Conservation (phyloP, 1,140 invertebrate species). For the Berghia stephanieae region DNA sequence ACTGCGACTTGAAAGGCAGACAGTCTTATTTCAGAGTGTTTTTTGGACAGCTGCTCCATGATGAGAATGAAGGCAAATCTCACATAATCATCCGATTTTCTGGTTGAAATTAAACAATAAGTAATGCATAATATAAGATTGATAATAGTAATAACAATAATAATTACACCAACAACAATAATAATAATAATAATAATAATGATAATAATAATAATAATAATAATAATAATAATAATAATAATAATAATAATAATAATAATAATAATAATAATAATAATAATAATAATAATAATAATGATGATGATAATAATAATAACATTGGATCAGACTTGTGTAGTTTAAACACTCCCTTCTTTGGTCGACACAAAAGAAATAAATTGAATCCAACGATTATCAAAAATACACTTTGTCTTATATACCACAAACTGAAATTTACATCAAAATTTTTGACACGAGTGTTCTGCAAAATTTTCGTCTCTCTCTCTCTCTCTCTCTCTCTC, state of each 20-base stretch:
- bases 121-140: not conserved
- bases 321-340: too few relatives aligned
- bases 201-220: not conserved
- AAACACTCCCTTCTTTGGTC: too few relatives aligned
- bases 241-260: not conserved
- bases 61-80: conserved; percentile 67
- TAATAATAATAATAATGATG: not conserved
- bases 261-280: not conserved
- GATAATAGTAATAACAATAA: not conserved
- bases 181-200: not conserved
- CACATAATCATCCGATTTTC: conserved; percentile 68
- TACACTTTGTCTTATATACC: too few relatives aligned
- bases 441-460: too few relatives aligned
- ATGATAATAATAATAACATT: too few relatives aligned
- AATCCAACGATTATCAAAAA: too few relatives aligned
- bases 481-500: too few relatives aligned
- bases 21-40: conserved; percentile 72
- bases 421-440: too few relatives aligned
- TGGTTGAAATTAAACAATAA: conserved; percentile 49
- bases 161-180: not conserved
- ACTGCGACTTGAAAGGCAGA: conserved; percentile 70
- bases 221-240: not conserved
- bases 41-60: conserved; percentile 68
- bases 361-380: too few relatives aligned
- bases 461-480: too few relatives aligned